These are phyloP conservation scores for Solenopsis invicta DNA, from an alignment of 1,140 invertebrate genomes.

Conservation along the genomic window DNA sequence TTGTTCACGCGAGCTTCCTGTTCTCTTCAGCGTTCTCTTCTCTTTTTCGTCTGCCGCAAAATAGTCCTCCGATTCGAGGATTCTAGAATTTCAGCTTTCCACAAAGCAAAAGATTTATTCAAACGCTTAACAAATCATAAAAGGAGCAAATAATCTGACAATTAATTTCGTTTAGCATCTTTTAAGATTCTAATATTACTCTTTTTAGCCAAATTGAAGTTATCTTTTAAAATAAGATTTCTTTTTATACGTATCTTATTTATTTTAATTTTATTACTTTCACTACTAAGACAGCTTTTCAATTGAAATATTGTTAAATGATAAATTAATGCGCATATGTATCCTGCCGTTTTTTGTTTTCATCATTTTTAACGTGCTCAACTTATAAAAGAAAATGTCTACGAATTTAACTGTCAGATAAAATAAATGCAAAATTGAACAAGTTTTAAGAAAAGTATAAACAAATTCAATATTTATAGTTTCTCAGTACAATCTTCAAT, in stretches of 20 bases:
- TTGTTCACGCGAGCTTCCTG: conserved; percentile 52
- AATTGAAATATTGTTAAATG: background rate
- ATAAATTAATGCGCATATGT: background rate
- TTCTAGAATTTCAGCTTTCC: conserved; percentile 10
- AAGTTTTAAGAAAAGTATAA: background rate
- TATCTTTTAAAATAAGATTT: background rate
- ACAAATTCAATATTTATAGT: conserved; percentile 13
- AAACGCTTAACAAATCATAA: background rate
- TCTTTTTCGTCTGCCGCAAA: conserved; percentile 41
- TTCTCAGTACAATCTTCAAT: background rate
- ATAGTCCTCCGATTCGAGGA: conserved; percentile 43
- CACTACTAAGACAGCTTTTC: background rate
- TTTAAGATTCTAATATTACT: background rate
- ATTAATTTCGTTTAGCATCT: conserved; percentile 10
- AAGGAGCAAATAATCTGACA: background rate
- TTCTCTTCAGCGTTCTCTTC: conserved; percentile 40
- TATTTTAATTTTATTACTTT: background rate
- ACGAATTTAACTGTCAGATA: conserved; percentile 35
- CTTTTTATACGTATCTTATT: background rate
- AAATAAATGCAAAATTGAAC: conserved; percentile 17
- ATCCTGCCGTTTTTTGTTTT: background rate
- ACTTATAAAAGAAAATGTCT: background rate
- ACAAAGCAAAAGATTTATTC: background rate
- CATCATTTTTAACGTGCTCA: background rate
- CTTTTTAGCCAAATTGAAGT: background rate